phyloP scores from a whole-genome alignment of 37 sponge, comb jelly and placozoan genomes.

The Lycopodina hypogea region DNA sequence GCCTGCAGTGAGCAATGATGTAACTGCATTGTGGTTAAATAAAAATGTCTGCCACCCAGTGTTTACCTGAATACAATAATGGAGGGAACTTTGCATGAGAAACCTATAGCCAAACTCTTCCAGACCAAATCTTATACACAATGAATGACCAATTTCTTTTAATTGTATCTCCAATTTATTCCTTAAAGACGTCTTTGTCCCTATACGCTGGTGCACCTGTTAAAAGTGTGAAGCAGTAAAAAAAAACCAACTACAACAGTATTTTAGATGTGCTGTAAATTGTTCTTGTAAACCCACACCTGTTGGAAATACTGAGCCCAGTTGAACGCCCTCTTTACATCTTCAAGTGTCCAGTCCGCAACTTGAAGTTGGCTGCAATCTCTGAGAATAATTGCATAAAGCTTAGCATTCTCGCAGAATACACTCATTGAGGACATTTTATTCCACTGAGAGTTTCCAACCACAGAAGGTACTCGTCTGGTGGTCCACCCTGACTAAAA shows the following conservation, averaged over 20 bases:
- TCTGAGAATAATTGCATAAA: constrained; percentile 30
- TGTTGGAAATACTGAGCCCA: constrained; percentile 60
- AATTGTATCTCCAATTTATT: constrained; percentile 41
- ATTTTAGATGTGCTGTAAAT: neutral
- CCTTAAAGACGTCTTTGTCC: constrained; percentile 18
- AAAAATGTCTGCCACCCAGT: too few relatives aligned
- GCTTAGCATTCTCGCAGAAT: constrained; percentile 27
- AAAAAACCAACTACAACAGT: neutral
- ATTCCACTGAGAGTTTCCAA: too few relatives aligned
- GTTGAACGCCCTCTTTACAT: constrained; percentile 46
- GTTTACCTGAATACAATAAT: neutral
- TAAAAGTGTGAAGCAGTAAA: neutral
- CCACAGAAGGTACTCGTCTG: too few relatives aligned
- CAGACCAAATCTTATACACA: constrained; percentile 16
- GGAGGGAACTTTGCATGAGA: constrained; percentile 13
- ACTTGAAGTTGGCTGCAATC: constrained; percentile 44
- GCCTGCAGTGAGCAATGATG: constrained; percentile 1
- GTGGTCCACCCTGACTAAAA: too few relatives aligned
- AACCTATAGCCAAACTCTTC: constrained; percentile 15
- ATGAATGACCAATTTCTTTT: neutral
- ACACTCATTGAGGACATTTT: constrained; percentile 14
- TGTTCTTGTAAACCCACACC: constrained; percentile 1
- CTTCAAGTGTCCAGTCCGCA: constrained; percentile 52
- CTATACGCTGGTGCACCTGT: constrained; percentile 35
- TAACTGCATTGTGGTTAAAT: neutral